phyloP scores from a whole-genome alignment of 2,888 invertebrate species.

The Ceraclea dissimilis region DNA sequence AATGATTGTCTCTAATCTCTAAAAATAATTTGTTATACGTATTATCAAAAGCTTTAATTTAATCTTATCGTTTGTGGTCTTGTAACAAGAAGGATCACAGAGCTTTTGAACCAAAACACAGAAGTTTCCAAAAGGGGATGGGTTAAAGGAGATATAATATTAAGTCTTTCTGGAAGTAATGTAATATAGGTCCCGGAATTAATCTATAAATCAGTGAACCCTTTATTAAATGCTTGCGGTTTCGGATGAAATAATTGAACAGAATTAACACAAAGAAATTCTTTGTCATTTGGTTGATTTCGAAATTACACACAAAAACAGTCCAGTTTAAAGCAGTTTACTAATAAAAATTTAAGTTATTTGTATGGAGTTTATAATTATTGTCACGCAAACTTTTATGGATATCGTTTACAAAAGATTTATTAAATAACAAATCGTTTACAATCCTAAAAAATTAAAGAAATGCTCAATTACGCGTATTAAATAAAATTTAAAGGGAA shows the following conservation, averaged over 20 bases:
- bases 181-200: conserved; percentile 14
- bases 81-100: not conserved
- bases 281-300: too few species aligned
- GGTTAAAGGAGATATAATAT: too few species aligned
- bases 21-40: not conserved
- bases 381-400: too few species aligned
- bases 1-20: not conserved
- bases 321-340: too few species aligned
- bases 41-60: not conserved
- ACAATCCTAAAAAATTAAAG: too few species aligned
- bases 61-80: not conserved
- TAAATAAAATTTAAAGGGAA: too few species aligned
- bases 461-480: too few species aligned
- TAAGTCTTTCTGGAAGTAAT: not conserved
- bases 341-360: too few species aligned
- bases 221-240: conserved; percentile 17
- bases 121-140: not conserved
- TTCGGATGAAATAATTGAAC: conserved; percentile 13
- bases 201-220: conserved; percentile 23
- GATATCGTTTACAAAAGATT: too few species aligned
- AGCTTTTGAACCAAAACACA: not conserved
- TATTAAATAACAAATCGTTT: too few species aligned
- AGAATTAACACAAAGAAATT: conserved; percentile 11
- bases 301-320: too few species aligned
- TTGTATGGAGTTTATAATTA: too few species aligned